These are phyloP conservation scores for Rhodinocichla rosea DNA, from an alignment of 2,113 vertebrate species.

Conservation along the genomic window DNA sequence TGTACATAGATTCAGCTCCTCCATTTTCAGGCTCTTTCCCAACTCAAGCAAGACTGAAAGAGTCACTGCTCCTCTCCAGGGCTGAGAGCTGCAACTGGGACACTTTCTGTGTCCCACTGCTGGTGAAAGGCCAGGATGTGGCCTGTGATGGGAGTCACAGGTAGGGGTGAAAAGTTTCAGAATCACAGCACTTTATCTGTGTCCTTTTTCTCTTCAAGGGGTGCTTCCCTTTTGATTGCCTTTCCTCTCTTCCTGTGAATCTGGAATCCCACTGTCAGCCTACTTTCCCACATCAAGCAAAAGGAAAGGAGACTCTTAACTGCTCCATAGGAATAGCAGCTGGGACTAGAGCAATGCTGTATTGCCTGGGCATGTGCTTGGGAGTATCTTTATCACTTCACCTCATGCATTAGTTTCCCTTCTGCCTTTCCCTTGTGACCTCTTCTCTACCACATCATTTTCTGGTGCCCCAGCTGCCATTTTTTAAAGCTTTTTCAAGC, in stretches of 20 bases:
- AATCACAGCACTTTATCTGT: neutral
- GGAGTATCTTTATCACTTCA: neutral
- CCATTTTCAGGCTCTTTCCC: neutral
- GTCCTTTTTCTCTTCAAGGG: neutral
- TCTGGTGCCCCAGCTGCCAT: neutral
- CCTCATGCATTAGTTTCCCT: neutral
- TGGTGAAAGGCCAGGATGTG: fast-evolving
- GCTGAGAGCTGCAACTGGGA: neutral
- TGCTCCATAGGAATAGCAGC: fast-evolving
- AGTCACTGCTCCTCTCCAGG: neutral
- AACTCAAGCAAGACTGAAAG: neutral
- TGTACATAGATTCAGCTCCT: neutral
- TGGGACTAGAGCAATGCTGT: neutral
- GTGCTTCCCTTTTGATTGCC: neutral
- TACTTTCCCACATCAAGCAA: neutral
- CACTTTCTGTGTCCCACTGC: neutral
- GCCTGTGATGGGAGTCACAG: neutral
- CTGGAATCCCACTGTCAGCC: neutral
- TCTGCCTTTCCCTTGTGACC: neutral
- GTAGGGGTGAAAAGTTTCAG: fast-evolving
- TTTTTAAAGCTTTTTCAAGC: neutral
- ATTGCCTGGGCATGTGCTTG: neutral
- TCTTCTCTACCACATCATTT: neutral
- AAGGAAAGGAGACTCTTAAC: neutral
- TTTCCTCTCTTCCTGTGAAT: neutral